Conservation (phyloP, 2,888 invertebrate species). For the Sphecodes monilicornis region DNA sequence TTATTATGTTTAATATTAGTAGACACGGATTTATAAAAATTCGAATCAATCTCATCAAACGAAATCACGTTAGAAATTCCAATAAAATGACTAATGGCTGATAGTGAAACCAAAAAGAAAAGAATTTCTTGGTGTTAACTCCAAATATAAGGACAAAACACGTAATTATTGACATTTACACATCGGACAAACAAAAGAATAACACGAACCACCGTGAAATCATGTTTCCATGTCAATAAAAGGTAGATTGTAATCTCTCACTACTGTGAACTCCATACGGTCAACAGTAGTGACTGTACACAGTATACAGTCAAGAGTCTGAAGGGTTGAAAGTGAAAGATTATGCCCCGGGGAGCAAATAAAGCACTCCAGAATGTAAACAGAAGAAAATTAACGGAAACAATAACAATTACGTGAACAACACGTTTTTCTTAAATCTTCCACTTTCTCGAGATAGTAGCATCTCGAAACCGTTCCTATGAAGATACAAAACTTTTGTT, state of each 20-base stretch:
- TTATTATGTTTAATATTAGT: too few relatives aligned
- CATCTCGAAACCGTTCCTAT: too few relatives aligned
- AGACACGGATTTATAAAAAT: too few relatives aligned
- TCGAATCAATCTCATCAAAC: too few relatives aligned
- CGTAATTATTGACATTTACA: neutral
- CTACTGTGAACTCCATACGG: conserved; percentile 6
- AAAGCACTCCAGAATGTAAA: neutral
- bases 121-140: too few relatives aligned
- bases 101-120: too few relatives aligned
- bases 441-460: neutral
- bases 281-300: too few relatives aligned
- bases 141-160: neutral
- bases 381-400: neutral
- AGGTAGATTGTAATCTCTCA: conserved; percentile 18
- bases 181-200: neutral
- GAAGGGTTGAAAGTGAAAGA: conserved; percentile 1
- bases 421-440: neutral
- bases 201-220: neutral
- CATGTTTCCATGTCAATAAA: neutral
- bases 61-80: too few relatives aligned
- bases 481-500: too few relatives aligned
- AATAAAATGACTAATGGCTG: too few relatives aligned
- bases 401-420: conserved; percentile 4
- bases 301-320: conserved; percentile 24
- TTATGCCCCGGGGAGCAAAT: neutral